Evolutionary conservation across 2,113 vertebrate genomes (phyloP), one percentile per base, ranked within the genome.

Genomic region (Toxotes chatareus): DNA sequence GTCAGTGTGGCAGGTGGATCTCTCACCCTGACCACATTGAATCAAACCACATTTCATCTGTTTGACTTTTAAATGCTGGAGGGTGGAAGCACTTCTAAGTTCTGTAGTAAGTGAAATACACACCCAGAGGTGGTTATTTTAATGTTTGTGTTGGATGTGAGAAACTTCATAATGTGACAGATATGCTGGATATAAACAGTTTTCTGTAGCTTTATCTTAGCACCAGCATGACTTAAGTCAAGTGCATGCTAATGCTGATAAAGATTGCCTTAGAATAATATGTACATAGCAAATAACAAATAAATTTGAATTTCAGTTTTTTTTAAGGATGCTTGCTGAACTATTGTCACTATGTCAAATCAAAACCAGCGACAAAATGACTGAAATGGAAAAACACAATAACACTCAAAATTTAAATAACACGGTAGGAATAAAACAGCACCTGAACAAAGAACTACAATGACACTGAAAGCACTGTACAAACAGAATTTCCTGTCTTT

Each of bases 371-470:
- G 57, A 61, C 23, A 75, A 63, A 63, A 67, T 38, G 2, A 74
- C 0, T 9, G 12, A 7, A 36, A 36, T 27, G 13, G 7, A 42
- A 47, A 63, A 78, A 66, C 31, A 57, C 36, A 46, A 27, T 13
- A 73, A 72, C 77, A 87, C 71, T 77, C 38, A n/a, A 59, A 81
- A 71, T 79, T 92, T 93, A 93, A 94, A 94, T 93, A 93, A 88
- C 65, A 90, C 74, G n/a, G 55, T 82, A 65, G 73, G 46, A 88
- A 80, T 76, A 85, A 90, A 90, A 92, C 86, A 84, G 80, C 85
- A 89, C 88, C 91, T 76, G 80, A 87, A 89, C 76, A 74, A 67
- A 69, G 56, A 82, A 68, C 80, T 74, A 80, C 60, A 76, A 73
- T 60, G 60, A 87, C 66, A 82, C 67, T 67, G 44, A 86, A 89